phyloP scores from a whole-genome alignment of 2,888 invertebrate species.

The Melanargia galathea region DNA sequence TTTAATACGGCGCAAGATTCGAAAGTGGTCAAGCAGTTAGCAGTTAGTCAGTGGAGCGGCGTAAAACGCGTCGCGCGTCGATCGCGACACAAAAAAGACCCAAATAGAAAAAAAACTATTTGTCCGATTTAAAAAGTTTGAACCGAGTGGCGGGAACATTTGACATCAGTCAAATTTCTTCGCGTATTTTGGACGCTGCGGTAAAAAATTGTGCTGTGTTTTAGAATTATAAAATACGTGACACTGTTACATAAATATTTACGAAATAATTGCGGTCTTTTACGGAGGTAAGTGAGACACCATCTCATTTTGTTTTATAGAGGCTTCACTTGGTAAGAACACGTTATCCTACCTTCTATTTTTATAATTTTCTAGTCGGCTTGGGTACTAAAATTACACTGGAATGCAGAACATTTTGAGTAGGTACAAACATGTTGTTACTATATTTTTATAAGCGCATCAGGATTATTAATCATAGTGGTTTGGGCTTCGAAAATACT shows the following conservation, averaged over 20 bases:
- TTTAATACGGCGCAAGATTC: constrained; percentile 55
- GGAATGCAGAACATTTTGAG: constrained; percentile 10
- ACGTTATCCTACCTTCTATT: constrained; percentile 41
- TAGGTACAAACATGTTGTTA: background rate
- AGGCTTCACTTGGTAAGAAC: constrained; percentile 31
- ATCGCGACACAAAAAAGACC: constrained; percentile 38
- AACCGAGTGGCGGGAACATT: constrained; percentile 48
- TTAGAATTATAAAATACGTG: constrained; percentile 34
- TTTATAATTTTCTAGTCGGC: constrained; percentile 28
- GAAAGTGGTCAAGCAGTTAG: constrained; percentile 59
- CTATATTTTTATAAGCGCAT: constrained; percentile 1
- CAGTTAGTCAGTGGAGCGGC: constrained; percentile 53
- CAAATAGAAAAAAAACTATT: constrained; percentile 40
- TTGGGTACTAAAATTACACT: constrained; percentile 18
- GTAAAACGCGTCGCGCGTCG: constrained; percentile 49
- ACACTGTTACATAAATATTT: constrained; percentile 33
- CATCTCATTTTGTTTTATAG: constrained; percentile 40
- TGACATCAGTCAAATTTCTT: constrained; percentile 58
- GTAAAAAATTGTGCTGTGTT: constrained; percentile 43
- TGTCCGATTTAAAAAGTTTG: constrained; percentile 40
- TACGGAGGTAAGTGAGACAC: constrained; percentile 36
- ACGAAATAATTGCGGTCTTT: constrained; percentile 39
- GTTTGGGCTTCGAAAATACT: constrained; percentile 5
- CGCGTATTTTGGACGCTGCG: constrained; percentile 34
- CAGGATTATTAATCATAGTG: background rate